Conservation (phyloP, 2,888 invertebrate species). For the Eupithecia tripunctaria region DNA sequence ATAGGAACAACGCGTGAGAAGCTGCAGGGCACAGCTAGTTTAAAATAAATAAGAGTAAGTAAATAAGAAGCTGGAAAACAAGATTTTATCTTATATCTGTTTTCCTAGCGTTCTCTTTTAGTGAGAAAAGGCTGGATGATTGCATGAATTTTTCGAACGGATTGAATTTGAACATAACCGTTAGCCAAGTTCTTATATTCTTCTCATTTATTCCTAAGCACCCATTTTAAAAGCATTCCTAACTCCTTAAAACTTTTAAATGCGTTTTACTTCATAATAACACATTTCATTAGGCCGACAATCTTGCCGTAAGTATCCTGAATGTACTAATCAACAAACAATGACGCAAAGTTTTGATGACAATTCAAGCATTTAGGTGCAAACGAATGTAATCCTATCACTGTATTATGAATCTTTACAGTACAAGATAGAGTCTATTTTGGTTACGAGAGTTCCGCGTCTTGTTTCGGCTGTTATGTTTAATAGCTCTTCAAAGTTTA, state of each 20-base stretch:
- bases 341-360: constrained; percentile 38
- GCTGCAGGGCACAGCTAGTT: no score
- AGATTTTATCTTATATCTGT: no score
- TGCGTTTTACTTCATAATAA: constrained; percentile 8
- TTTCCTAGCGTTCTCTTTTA: not conserved
- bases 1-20: no score
- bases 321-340: constrained; percentile 39
- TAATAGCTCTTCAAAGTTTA: constrained; percentile 51
- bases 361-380: constrained; percentile 26
- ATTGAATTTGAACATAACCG: not conserved
- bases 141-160: not conserved
- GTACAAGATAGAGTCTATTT: constrained; percentile 10
- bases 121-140: not conserved
- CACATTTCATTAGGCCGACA: constrained; percentile 21
- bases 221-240: not conserved
- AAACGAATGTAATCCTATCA: constrained; percentile 5
- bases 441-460: constrained; percentile 26
- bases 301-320: constrained; percentile 28
- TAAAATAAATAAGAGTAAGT: no score
- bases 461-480: constrained; percentile 47
- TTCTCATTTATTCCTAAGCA: not conserved
- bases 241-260: constrained; percentile 12
- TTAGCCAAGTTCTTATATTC: not conserved
- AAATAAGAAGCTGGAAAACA: no score
- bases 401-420: constrained; percentile 11